Evolutionary conservation across 2,888 invertebrate genomes (phyloP), one percentile per base, ranked within the genome.

Genomic region (Ormyrus rosae): DNA sequence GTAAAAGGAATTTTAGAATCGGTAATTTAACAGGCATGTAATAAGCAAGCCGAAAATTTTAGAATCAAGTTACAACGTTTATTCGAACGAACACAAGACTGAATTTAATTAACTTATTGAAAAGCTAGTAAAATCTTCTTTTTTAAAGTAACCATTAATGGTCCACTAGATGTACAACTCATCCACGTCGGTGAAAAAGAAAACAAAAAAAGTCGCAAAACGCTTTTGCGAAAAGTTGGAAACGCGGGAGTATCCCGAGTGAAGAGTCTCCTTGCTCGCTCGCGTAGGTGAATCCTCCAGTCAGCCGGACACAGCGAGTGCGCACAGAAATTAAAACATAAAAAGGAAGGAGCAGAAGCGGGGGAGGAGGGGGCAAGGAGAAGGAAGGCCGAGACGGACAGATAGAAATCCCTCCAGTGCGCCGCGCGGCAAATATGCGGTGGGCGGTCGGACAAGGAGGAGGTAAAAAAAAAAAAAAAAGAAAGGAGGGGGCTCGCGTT

Each of bases 281-380:
- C 13, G 69, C 74, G 83, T 81, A 83, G 82, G 82, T 84, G 84
- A 85, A 85, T 86, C 71, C 83, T 85, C 73, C 84, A 82, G 83
- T 86, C 83, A 83, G 85, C 85, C 85, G 86, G 86, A 87, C 88
- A 85, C 84, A 85, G 84, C 85, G 84, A 60, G 45, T 19, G 9
- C 82, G 82, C 83, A 84, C 83, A 84, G 83, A 84, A 87, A 88
- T 87, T 86, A 86, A 87, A 87, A 83, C 83, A 83, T 86, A 85
- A 86, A 88, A 87, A 85, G 80, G 50, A 70, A 58, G 34, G 34
- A 34, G 34, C 34, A 64, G 19, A 51, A 48, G 13, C 34, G 46
- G 9, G 67, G 3, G 45, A 19, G 1, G 46, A n/a, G 51, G 51
- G 58, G 60, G 75, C 60, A 34, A 10, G 51, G 67, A 68, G 19